These are phyloP conservation scores for Bursaphelenchus okinawaensis DNA, from an alignment of 2,888 invertebrate species.

Conservation along the genomic window DNA sequence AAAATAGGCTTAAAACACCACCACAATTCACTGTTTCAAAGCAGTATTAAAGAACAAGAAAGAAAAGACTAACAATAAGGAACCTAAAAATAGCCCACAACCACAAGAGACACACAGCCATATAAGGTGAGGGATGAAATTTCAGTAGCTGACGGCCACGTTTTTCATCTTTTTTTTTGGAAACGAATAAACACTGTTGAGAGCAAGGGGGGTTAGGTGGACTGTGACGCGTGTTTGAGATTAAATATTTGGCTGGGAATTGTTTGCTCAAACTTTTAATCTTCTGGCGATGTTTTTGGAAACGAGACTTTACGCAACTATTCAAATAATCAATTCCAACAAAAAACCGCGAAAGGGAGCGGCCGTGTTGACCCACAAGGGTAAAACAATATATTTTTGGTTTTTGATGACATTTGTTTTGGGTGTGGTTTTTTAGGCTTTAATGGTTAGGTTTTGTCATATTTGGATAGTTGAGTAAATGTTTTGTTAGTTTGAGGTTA, in stretches of 20 bases:
- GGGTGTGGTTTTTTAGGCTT: too few species aligned
- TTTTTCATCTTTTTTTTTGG: neutral
- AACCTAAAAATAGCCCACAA: neutral
- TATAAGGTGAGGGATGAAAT: neutral
- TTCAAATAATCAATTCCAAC: neutral
- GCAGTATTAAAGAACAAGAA: neutral
- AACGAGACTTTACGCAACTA: neutral
- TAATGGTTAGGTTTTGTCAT: too few species aligned
- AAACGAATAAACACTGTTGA: neutral
- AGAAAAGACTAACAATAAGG: neutral
- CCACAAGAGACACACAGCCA: too few species aligned
- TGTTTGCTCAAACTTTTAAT: neutral
- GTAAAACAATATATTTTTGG: too few species aligned
- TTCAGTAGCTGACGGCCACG: neutral
- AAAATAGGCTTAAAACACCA: too few species aligned
- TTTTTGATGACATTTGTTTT: too few species aligned
- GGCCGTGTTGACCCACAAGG: too few species aligned
- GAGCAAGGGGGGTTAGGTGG: neutral
- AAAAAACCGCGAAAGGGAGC: too few species aligned
- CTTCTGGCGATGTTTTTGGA: neutral
- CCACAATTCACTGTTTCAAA: too few species aligned
- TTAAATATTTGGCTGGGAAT: neutral
- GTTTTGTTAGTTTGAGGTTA: too few species aligned
- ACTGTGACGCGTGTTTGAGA: neutral
- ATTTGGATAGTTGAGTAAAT: too few species aligned